Conservation (phyloP, 2,888 invertebrate genomes). For the Lochmaea capreae region DNA sequence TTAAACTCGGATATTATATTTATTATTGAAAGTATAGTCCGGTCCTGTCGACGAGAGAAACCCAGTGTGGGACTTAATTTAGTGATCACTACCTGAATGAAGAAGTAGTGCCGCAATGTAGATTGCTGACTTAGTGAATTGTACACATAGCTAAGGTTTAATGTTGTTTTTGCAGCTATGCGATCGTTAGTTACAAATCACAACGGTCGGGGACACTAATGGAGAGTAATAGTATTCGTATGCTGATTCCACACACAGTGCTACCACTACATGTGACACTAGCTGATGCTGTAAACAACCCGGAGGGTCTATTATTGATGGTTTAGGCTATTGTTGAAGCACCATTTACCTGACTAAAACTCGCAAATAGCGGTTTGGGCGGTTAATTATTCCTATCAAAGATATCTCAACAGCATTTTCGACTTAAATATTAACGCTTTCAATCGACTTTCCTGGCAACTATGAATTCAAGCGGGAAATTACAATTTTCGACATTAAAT, state of each 20-base stretch:
- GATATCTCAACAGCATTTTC: constrained; percentile 2
- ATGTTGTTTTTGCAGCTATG: constrained; percentile 60
- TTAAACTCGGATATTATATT: not conserved
- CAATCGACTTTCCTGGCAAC: constrained; percentile 2
- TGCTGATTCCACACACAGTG: constrained; percentile 61
- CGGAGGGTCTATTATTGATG: constrained; percentile 55
- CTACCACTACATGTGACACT: constrained; percentile 55
- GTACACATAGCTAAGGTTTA: constrained; percentile 53
- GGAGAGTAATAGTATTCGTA: constrained; percentile 64
- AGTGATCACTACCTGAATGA: constrained; percentile 43
- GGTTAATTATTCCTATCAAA: constrained; percentile 35
- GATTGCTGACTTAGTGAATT: constrained; percentile 49
- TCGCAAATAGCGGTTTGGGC: constrained; percentile 26
- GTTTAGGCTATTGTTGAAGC: constrained; percentile 50
- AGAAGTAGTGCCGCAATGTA: constrained; percentile 42
- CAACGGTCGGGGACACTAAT: constrained; percentile 62
- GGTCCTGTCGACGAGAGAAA: not conserved
- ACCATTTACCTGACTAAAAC: constrained; percentile 51
- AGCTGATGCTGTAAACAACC: constrained; percentile 55
- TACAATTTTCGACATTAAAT: not conserved
- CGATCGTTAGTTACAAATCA: constrained; percentile 62
- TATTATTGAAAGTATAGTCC: not conserved
- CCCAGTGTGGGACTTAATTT: constrained; percentile 31
- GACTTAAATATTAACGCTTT: constrained; percentile 10
- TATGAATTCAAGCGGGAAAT: constrained; percentile 16